These are phyloP conservation scores for Cladorhizidae sp. DNA, from an alignment of 37 sponge, comb jelly and placozoan species.

Conservation along the genomic window DNA sequence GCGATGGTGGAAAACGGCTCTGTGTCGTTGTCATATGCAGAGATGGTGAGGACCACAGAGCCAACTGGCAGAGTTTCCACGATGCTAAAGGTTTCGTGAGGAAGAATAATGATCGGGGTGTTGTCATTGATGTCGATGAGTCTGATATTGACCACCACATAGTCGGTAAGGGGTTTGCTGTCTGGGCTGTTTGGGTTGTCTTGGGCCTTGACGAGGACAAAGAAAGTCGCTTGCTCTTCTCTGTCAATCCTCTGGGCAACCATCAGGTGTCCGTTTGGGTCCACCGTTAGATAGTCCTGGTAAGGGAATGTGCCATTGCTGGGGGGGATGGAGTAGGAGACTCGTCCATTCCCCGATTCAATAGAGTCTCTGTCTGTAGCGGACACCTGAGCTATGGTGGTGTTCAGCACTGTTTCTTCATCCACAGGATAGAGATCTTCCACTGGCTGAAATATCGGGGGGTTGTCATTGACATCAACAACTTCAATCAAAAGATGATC, in stretches of 20 bases:
- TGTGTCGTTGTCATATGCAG: slow-evolving; percentile 52
- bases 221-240: slow-evolving; percentile 15
- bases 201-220: slow-evolving; percentile 38
- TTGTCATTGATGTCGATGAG: slow-evolving; percentile 69
- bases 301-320: slow-evolving; percentile 20
- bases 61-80: neutral
- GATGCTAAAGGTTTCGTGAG: slow-evolving; percentile 3
- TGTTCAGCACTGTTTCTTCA: neutral
- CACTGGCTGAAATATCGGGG: slow-evolving; percentile 54
- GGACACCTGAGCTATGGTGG: neutral
- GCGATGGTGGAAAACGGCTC: slow-evolving; percentile 13
- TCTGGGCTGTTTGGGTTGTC: slow-evolving; percentile 23
- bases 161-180: neutral
- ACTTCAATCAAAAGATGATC: slow-evolving; percentile 31
- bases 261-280: slow-evolving; percentile 16
- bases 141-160: slow-evolving; percentile 29
- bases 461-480: slow-evolving; percentile 51
- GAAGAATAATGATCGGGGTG: slow-evolving; percentile 30
- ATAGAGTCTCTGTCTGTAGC: slow-evolving; percentile 40
- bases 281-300: slow-evolving; percentile 31
- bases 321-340: slow-evolving; percentile 31
- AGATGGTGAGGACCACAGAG: neutral
- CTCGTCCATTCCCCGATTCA: slow-evolving; percentile 20
- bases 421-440: neutral
- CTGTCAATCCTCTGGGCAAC: slow-evolving; percentile 33